Conservation (phyloP, 2,797 vertebrate genomes). For the Anguilla anguilla region DNA sequence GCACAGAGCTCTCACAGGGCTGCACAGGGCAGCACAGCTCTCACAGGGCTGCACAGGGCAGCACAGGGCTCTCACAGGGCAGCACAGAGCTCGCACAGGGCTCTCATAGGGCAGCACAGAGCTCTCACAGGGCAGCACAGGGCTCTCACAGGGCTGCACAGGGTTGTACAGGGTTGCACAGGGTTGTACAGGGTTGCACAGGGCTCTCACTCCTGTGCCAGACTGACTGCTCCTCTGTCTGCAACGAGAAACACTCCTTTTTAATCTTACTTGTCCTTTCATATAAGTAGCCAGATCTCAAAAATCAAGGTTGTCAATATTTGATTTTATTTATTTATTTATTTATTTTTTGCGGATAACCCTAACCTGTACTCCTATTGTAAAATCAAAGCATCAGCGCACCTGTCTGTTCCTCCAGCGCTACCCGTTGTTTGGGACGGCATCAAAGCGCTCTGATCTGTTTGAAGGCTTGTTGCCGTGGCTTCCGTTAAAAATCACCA, state of each 20-base stretch:
- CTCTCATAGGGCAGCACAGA: background rate
- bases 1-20: no score
- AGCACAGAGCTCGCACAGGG: background rate
- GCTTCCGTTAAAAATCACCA: background rate
- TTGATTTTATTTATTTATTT: background rate
- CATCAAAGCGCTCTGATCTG: constrained; percentile 5
- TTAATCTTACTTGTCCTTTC: background rate
- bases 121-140: background rate
- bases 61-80: no score
- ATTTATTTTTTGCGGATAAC: background rate
- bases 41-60: no score
- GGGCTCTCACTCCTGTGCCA: background rate
- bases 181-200: background rate
- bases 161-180: constrained; percentile 2
- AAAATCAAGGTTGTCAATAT: background rate
- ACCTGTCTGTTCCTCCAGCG: no score
- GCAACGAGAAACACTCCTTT: constrained; percentile 12
- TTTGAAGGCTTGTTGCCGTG: constrained; percentile 7
- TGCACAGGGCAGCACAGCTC: no score
- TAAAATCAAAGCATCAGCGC: background rate
- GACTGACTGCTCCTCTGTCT: constrained; percentile 3
- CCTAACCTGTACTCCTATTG: background rate
- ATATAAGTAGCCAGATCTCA: background rate
- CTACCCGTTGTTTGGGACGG: background rate
- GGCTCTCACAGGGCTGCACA: constrained; percentile 6